These are phyloP conservation scores for Apostichopus japonicus DNA, from an alignment of 35 echinoderm and acorn worm species.

Conservation along the genomic window DNA sequence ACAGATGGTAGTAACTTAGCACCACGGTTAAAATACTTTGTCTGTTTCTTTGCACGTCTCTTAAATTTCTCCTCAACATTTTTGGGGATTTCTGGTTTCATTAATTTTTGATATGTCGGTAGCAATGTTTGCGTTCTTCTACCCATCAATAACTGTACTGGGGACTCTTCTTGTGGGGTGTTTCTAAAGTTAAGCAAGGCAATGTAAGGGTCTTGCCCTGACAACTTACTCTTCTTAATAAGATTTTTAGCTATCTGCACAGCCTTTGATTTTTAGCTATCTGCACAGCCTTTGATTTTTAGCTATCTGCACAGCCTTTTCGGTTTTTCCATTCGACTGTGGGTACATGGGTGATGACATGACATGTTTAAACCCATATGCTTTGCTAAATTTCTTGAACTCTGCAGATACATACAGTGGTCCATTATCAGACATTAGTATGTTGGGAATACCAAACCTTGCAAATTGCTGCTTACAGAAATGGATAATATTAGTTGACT, in stretches of 20 bases:
- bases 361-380: too few relatives aligned
- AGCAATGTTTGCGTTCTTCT: slow-evolving; percentile 1
- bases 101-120: not conserved
- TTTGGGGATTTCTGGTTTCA: slow-evolving; percentile 14
- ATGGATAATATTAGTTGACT: not conserved
- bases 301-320: too few relatives aligned
- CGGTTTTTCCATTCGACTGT: too few relatives aligned
- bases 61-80: not conserved
- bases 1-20: slow-evolving; percentile 10
- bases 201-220: slow-evolving; percentile 49
- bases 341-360: too few relatives aligned
- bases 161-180: slow-evolving; percentile 24
- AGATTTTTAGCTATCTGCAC: too few relatives aligned
- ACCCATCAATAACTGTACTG: too few relatives aligned
- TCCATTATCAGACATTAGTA: slow-evolving; percentile 32
- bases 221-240: not conserved
- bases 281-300: too few relatives aligned
- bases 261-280: too few relatives aligned
- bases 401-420: slow-evolving; percentile 42
- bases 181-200: slow-evolving; percentile 33
- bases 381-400: slow-evolving; percentile 55
- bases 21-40: not conserved
- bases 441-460: slow-evolving; percentile 1
- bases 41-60: not conserved
- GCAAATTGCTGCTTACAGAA: slow-evolving; percentile 35